Base-by-base conservation (phyloP, 2,797 vertebrate species). In the Borostomias antarcticus region DNA sequence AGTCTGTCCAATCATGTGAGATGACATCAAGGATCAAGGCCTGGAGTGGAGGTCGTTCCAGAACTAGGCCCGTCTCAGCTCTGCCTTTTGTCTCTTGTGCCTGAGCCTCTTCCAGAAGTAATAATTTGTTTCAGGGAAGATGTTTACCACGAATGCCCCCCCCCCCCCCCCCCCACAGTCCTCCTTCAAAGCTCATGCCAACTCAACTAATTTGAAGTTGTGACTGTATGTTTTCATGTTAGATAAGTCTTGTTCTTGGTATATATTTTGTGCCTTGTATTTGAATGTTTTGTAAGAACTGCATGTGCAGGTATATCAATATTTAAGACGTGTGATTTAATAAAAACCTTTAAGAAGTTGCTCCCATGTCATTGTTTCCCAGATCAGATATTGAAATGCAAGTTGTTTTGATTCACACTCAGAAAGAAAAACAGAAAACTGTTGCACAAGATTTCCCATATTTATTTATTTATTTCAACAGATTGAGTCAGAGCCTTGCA, bases 231-330 rank as follows among this genome's bases (percentile, higher is more conserved):
- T 80, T 82, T 64, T 76, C 63, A 57, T 64, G 69, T 67, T 29
- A 13, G 58, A 30, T 74, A 61, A 85, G 40, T 8, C 25, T 67
- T 69, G 76, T 64, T 65, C 40, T 51, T 72, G 80, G 76, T 73
- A 73, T 50, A 54, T 30, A 57, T 68, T 74, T 75, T 57, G 37
- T 78, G 58, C 58, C 35, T 66, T 77, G 68, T 72, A 66, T 80
- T 84, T n/a, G 61, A 74, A 69, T 80, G 80, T 90, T 92, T 91
- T 91, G 80, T 91, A 86, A 79, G 78, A 58, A 81, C 21, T 77
- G 67, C 59, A 70, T 72, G 54, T 61, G 72, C 72, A 73, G 52
- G 62, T 75, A 59, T 48, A 76, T 70, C 69, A 75, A 47, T 50
- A 56, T 80, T 71, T 88, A 84, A 81, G 66, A 50, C 30, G 66